Base-by-base conservation (phyloP, 2,888 invertebrate genomes). In the Automeris io region DNA sequence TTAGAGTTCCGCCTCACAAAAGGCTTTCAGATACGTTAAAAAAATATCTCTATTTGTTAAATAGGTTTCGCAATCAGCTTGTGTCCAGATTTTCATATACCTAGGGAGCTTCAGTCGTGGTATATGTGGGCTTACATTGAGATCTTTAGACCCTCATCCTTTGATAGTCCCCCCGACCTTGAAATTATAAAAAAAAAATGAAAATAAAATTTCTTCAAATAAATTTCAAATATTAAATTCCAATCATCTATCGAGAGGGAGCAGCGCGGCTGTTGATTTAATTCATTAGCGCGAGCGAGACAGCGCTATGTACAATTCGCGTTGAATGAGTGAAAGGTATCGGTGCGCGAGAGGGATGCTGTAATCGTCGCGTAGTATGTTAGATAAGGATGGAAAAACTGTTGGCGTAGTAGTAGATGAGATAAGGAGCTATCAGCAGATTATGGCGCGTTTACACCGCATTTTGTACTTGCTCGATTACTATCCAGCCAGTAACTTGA, bases 341-440 rank as follows among this genome's bases (percentile, higher is more conserved):
- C 8, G 18, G 43, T 34, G 57, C 46, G 61, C 43, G 57, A 64
- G 52, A 42, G 70, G 38, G 56, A 57, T 33, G 16, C 43, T 31
- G 38, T 34, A 41, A 51, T 35, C 42, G 42, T 48, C 48, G 43
- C 47, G 50, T 47, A 46, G 13, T 45, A 48, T 11, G 76, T 41
- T 35, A 51, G 73, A 81, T 32, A 57, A 63, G 48, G 78, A 81
- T 54, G 45, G 68, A 49, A 42, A 50, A 45, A 63, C 70, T 76
- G 83, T 82, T 82, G 83, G 80, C 83, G 83, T 79, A 80, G 81
- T 77, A 70, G 78, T 79, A 76, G 81, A 81, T 78, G 81, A 81
- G 81, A 82, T 82, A 82, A 82, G 83, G 80, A 77, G 78, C 80
- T 83, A 83, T 83, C 85, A 82, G 74, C 68, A 65, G 69, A 70